These are phyloP conservation scores for Orthosia incerta DNA, from an alignment of 2,888 invertebrate genomes.

Conservation along the genomic window DNA sequence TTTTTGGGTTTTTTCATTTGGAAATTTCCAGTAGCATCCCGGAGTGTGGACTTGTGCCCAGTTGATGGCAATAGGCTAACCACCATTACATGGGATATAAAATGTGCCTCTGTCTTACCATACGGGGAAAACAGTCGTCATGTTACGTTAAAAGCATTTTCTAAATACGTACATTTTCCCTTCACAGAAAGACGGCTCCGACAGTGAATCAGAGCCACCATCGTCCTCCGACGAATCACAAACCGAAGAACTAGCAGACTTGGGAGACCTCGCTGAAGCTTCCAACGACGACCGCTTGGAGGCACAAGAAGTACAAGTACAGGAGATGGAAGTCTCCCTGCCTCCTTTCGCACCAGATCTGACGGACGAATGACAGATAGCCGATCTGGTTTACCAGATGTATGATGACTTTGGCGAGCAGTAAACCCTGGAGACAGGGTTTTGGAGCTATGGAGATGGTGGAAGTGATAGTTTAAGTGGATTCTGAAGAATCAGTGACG, in stretches of 20 bases:
- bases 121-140: no score
- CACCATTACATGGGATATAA: no score
- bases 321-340: slow-evolving; percentile 3
- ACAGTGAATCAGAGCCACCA: slow-evolving; percentile 61
- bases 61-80: no score
- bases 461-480: not conserved
- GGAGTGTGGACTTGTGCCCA: no score
- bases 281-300: slow-evolving; percentile 24
- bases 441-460: not conserved
- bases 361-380: slow-evolving; percentile 33
- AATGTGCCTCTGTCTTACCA: no score
- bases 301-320: slow-evolving; percentile 19
- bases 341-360: not conserved
- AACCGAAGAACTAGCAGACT: slow-evolving; percentile 42
- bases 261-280: not conserved
- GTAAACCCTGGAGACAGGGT: not conserved
- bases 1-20: no score
- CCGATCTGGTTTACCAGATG: slow-evolving; percentile 28
- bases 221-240: slow-evolving; percentile 58
- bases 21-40: no score
- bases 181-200: no score
- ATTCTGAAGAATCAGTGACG: not conserved
- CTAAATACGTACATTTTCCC: no score
- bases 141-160: no score
- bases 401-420: not conserved